Conservation (phyloP, 2,888 invertebrate species). For the Leptopilina drosophilae region DNA sequence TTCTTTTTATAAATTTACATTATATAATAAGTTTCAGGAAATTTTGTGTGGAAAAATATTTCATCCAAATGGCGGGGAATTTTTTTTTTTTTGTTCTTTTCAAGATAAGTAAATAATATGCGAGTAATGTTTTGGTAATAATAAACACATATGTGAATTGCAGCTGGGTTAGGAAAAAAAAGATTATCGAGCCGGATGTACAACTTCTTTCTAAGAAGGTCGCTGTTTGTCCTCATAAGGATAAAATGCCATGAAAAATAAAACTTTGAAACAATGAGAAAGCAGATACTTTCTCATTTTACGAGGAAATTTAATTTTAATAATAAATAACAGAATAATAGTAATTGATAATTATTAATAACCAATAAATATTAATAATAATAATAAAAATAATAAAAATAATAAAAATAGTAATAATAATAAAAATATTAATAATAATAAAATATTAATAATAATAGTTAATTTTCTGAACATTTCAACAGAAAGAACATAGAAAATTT, state of each 20-base stretch:
- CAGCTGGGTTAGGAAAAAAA: neutral
- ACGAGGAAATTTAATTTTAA: neutral
- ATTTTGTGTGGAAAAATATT: too few species aligned
- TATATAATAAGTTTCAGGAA: too few species aligned
- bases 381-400: too few species aligned
- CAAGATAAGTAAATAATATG: neutral
- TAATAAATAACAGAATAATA: neutral
- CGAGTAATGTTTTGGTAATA: slow-evolving; percentile 5
- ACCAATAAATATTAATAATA: too few species aligned
- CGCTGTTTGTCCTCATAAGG: slow-evolving; percentile 19
- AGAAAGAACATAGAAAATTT: too few species aligned
- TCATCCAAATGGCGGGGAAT: neutral
- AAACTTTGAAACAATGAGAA: neutral
- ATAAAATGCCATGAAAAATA: neutral
- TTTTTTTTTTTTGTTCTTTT: neutral
- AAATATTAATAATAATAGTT: neutral
- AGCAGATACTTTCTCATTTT: neutral
- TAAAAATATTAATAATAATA: too few species aligned
- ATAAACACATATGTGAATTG: slow-evolving; percentile 3
- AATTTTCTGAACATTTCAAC: too few species aligned
- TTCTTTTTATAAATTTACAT: too few species aligned
- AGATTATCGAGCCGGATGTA: slow-evolving; percentile 19
- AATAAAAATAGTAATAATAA: too few species aligned
- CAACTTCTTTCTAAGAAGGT: slow-evolving; percentile 15
- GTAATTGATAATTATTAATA: too few species aligned